These are phyloP conservation scores for Syritta pipiens DNA, from an alignment of 2,888 invertebrate species.

Conservation along the genomic window DNA sequence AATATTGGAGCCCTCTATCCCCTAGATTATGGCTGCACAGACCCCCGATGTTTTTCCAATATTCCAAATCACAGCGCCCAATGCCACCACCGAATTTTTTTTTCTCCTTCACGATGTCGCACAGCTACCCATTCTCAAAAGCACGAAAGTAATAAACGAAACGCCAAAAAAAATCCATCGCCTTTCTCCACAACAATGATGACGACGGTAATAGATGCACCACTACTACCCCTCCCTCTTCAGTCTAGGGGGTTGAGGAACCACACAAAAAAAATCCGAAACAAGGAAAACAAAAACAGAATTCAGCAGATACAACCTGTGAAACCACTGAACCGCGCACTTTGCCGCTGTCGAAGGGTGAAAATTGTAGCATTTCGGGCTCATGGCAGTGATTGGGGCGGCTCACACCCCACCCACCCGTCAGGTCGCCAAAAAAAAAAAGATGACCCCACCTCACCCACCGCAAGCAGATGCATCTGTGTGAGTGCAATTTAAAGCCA, in stretches of 20 bases:
- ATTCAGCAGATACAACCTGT: slow-evolving; percentile 46
- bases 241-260: background rate
- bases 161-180: no score
- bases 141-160: no score
- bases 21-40: no score
- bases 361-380: slow-evolving; percentile 15
- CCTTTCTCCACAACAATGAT: slow-evolving; percentile 16
- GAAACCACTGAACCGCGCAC: slow-evolving; percentile 53
- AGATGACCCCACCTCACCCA: background rate
- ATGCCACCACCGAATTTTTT: no score
- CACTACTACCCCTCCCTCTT: background rate
- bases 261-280: background rate
- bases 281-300: slow-evolving; percentile 8
- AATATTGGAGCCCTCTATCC: no score
- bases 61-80: no score
- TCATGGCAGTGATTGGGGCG: slow-evolving; percentile 9
- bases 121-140: no score
- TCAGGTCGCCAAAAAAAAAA: slow-evolving; percentile 9
- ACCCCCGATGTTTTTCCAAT: no score
- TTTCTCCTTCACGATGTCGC: no score
- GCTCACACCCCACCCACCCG: background rate
- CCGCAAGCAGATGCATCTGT: background rate
- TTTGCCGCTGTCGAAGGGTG: slow-evolving; percentile 29
- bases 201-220: slow-evolving; percentile 31
- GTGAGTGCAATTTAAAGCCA: slow-evolving; percentile 26